These are phyloP conservation scores for Lepilemur ruficaudatus DNA, from an alignment of 2,797 vertebrate genomes.

Conservation along the genomic window DNA sequence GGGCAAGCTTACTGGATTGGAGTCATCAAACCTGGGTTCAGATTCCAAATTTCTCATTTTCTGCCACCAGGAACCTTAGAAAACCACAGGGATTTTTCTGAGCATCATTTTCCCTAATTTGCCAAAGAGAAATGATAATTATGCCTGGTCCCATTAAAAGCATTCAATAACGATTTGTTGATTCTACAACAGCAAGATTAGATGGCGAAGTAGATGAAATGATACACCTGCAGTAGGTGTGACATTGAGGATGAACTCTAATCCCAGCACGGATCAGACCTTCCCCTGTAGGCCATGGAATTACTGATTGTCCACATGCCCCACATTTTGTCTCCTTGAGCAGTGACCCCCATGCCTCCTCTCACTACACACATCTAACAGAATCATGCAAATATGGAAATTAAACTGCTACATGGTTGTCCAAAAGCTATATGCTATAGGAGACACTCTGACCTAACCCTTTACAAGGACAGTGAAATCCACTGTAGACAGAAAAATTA, in stretches of 20 bases:
- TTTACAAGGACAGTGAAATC: not conserved
- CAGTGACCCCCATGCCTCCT: not conserved
- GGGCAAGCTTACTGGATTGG: not conserved
- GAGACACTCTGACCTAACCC: not conserved
- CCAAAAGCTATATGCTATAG: not conserved
- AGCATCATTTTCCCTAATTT: not conserved
- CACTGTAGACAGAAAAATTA: not conserved
- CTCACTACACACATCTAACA: not conserved
- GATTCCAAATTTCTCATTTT: conserved; percentile 19
- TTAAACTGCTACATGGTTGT: not conserved
- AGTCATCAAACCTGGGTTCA: not conserved
- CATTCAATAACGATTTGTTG: not conserved
- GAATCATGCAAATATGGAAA: conserved; percentile 25
- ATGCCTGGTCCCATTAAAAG: not conserved
- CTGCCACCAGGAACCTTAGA: not conserved
- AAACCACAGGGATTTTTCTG: not conserved
- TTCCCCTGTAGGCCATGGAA: not conserved
- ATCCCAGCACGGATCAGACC: not conserved
- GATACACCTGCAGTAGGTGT: not conserved
- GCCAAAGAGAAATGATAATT: not conserved
- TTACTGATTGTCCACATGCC: not conserved
- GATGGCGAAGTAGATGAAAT: not conserved
- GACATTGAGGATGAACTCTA: not conserved
- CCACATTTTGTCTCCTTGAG: not conserved
- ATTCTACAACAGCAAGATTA: not conserved